Evolutionary conservation across 2,797 vertebrate genomes (phyloP), one percentile per base, ranked within the genome.

Genomic region (Pempheris klunzingeri): DNA sequence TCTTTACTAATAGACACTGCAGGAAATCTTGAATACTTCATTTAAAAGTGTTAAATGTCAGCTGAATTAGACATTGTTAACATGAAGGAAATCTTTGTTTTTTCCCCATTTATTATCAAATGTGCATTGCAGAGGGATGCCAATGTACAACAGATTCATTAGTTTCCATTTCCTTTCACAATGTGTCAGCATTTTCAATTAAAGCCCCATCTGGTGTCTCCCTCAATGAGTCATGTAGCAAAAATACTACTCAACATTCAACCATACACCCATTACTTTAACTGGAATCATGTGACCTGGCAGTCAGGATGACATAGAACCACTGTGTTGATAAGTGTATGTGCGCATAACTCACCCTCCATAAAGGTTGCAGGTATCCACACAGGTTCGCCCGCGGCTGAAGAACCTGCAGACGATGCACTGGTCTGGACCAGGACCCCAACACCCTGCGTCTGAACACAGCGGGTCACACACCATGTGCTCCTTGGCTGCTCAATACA

Each of bases 391-490:
- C 20, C 96, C 97, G 18, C 98, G 93, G 85, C 96, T 97, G 94
- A 98, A 99, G 80, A 91, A 95, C 39, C 96, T 95, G 80, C 98
- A 99, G 20, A 96, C 96, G 49, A 99, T 92, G 77, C 98, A 99
- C 77, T 99, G 98, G 82, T 98, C 96, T 0, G 98, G 95, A 2
- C 98, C 97, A 0, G 96, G 95, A 41, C 98, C 98, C 98, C 98
- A 99, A 17, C 98, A 99, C 49, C 98, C 98, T 1, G 96, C 91
- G 0, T 91, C 95, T 0, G 98, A 99, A 88, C 98, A 99, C 73
- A 99, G 87, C 17, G 94, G 93, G 43, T 99, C 96, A 82, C 98
- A 99, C 74, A 97, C 95, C 97, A 97, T 97, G 55, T 88, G 94
- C 34, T 96, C 95, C 5, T 95, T 94, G 90, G 95, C 98, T 99